A percentile compares a stretch with the other conserved stretches of the same genome.
Conservation (phyloP, 2,888 invertebrate genomes). For the Parochlus steinenii region DNA sequence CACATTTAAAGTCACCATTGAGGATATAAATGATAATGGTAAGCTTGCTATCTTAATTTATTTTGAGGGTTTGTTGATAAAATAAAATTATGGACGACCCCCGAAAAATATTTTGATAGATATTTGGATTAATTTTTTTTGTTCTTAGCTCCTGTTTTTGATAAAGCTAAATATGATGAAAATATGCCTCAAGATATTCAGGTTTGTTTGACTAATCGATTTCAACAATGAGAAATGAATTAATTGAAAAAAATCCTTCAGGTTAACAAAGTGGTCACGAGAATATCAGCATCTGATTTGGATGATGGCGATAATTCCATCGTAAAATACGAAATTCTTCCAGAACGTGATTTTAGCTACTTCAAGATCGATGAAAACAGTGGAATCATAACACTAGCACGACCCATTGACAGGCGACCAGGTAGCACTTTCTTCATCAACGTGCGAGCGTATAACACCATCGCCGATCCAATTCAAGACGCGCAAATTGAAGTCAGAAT, state of each 20-base stretch:
- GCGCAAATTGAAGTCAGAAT: constrained; percentile 66
- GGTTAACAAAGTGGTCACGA: constrained; percentile 51
- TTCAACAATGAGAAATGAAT: no score
- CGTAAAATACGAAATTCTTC: constrained; percentile 44
- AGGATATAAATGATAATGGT: constrained; percentile 90
- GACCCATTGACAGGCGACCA: constrained; percentile 26
- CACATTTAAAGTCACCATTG: constrained; percentile 77
- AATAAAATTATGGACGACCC: constrained; percentile 6
- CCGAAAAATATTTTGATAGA: no score
- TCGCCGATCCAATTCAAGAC: constrained; percentile 32
- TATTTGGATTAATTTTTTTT: constrained; percentile 9
- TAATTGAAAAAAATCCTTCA: constrained; percentile 15
- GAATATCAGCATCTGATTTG: constrained; percentile 81
- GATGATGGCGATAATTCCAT: constrained; percentile 85
- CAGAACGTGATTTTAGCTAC: constrained; percentile 37
- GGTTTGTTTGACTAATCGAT: constrained; percentile 33
- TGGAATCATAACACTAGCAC: constrained; percentile 58
- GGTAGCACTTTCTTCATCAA: constrained; percentile 27
- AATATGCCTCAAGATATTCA: constrained; percentile 68
- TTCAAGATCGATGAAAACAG: constrained; percentile 68
- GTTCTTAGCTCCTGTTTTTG: constrained; percentile 28
- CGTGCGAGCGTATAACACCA: constrained; percentile 27
- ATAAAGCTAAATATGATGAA: constrained; percentile 44
- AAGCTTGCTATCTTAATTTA: constrained; percentile 9
- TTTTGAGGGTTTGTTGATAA: constrained; percentile 11